Evolutionary conservation across 2,797 vertebrate genomes (phyloP), one percentile per base, ranked within the genome.

Genomic region (Rhyacichthys aspro): DNA sequence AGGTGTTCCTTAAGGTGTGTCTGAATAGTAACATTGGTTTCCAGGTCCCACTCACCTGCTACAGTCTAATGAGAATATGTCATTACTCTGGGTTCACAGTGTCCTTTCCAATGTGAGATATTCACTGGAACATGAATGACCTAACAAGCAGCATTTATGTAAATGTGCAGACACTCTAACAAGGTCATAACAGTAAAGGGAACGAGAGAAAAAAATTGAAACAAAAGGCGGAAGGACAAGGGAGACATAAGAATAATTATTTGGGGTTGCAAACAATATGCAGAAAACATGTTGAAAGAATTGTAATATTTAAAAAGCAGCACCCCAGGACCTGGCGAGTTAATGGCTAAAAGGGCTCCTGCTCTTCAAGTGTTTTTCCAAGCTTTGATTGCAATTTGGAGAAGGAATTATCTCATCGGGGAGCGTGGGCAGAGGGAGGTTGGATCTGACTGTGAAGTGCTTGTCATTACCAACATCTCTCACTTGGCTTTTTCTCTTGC

Each of bases 381-480:
- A 87, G 88, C 89, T 91, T 90, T 93, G 91, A 92, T 93, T 93
- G 91, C 89, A 91, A 92, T 91, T 93, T 91, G 85, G 79, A 86
- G 84, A 79, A 82, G 79, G 86, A 92, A 93, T 93, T 91, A 93
- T 93, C 91, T 90, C 90, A 85, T 87, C 80, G 72, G 89, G 88
- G 89, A 79, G 80, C 54, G 77, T 86, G 78, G 89, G 89, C 55
- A 79, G 85, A 85, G 82, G 91, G 86, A 90, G 87, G 84, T 88
- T 76, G 87, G 82, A 55, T 89, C 90, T 86, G 80, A 72, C 89
- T 91, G 90, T 84, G 90, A 86, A 85, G 84, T 80, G 80, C 79
- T 87, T 79, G 87, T 92, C 91, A 92, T 92, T 92, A 90, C 82
- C 82, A 60, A 86, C 82, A 79, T 82, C 75, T 83, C 75, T 82